Base-by-base conservation (phyloP, 2,888 invertebrate species). In the Spilosoma lubricipeda region DNA sequence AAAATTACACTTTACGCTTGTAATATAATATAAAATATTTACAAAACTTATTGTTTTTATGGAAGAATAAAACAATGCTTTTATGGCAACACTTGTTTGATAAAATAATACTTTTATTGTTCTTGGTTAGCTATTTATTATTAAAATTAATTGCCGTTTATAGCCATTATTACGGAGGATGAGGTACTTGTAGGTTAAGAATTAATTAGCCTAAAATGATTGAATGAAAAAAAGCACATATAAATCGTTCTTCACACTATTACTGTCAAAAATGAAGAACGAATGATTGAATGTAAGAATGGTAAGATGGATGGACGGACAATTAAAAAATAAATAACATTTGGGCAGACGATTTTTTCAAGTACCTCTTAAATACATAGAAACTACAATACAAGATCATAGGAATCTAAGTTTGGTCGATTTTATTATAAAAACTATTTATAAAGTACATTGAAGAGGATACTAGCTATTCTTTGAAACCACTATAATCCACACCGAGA, bases 51-150 rank as follows among this genome's bases (percentile, higher is more conserved):
- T 83, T 80, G 77, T 80, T 76, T 72, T 64, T 64, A 70, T 69
- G 73, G 73, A 78, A 72, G 74, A 77, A 79, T 71, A 77, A 71
- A 74, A 64, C 18, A 73, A 71, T 74, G 67, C 59, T 42, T 52
- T 18, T 69, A 85, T 84, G 86, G 86, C 84, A 85, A 84, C 84
- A 78, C 76, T 77, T 56, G 48, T 67, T 75, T 33, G 11, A 72
- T 73, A 75, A 77, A 76, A 80, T 76, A 83, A 83, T 74, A 77
- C 71, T 74, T 71, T 63, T 64, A 5, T 70, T 65, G 39, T 36
- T 75, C 18, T 70, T 63, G 33, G 48, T 30, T 56, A 45, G 56
- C 42, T 30, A 63, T 13, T 30, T 48, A 33, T 23, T 67, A 67
- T 48, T 48, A 33, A 67, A 67, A 48, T 48, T 33, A 67, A 67